A percentile compares a stretch with the other conserved stretches of the same genome.
Conservation (phyloP, 2,113 vertebrate species). For the Gymnorhina tibicen region DNA sequence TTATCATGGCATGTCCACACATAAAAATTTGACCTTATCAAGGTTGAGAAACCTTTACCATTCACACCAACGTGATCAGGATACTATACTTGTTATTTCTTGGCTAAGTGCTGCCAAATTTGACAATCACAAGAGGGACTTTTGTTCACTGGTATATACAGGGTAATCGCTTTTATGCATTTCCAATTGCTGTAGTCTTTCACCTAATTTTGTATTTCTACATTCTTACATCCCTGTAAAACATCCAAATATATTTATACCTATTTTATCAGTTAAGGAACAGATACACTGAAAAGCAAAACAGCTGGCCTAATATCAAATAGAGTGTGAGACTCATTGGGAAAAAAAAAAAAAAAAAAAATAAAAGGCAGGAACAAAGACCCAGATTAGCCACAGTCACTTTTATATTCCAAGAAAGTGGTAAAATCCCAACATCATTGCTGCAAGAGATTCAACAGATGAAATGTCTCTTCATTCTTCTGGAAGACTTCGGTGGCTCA, state of each 20-base stretch:
- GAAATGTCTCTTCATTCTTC: not conserved
- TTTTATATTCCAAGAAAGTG: not conserved
- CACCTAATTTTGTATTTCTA: not conserved
- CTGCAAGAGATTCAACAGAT: not conserved
- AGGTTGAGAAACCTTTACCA: not conserved
- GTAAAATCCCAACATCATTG: not conserved
- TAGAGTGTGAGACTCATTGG: not conserved
- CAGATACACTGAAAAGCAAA: not conserved
- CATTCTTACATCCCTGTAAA: not conserved
- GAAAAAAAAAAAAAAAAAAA: not conserved
- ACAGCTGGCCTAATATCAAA: not conserved
- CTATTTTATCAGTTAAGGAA: not conserved
- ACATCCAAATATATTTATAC: not conserved
- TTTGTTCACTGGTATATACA: not conserved
- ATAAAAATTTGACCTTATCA: not conserved
- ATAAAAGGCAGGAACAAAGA: not conserved
- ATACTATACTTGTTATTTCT: not conserved
- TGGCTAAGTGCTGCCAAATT: not conserved
- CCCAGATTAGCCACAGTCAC: not conserved
- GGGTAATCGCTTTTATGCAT: not conserved
- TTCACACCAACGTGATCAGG: not conserved
- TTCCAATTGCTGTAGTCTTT: not conserved
- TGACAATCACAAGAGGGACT: not conserved
- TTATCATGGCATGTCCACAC: not conserved
- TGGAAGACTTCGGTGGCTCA: not conserved